phyloP scores from a whole-genome alignment of 2,113 vertebrate species.

The Python bivittatus region DNA sequence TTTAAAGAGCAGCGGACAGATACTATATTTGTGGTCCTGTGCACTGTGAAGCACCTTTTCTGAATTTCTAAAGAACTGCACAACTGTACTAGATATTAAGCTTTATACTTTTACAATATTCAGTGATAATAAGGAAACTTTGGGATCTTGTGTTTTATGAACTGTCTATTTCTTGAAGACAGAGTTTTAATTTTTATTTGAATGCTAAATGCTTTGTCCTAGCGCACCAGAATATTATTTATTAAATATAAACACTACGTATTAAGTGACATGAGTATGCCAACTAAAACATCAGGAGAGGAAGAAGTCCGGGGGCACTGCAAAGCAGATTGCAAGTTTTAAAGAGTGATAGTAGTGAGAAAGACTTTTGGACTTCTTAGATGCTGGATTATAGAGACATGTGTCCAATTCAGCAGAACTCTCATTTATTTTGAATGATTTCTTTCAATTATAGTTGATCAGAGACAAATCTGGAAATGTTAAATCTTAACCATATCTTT shows the following conservation, averaged over 20 bases:
- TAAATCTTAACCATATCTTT: background rate
- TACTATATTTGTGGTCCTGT: background rate
- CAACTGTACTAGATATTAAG: background rate
- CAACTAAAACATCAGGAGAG: background rate
- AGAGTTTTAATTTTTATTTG: background rate
- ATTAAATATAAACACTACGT: background rate
- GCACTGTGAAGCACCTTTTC: background rate
- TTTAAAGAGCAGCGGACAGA: background rate
- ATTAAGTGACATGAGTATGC: background rate
- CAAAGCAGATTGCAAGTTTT: slow-evolving; percentile 43
- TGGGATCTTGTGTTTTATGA: background rate
- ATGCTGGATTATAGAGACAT: background rate
- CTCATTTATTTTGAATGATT: background rate
- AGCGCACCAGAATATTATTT: background rate
- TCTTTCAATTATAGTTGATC: background rate
- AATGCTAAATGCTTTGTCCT: background rate
- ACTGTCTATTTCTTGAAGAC: background rate
- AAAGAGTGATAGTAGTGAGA: background rate
- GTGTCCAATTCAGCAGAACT: background rate
- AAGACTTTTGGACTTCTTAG: background rate
- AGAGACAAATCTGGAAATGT: background rate
- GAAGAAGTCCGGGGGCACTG: slow-evolving; percentile 45
- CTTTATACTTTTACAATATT: background rate
- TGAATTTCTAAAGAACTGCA: background rate
- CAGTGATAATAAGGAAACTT: background rate